Conservation (phyloP, 2,113 vertebrate genomes). For the Semnopithecus entellus region DNA sequence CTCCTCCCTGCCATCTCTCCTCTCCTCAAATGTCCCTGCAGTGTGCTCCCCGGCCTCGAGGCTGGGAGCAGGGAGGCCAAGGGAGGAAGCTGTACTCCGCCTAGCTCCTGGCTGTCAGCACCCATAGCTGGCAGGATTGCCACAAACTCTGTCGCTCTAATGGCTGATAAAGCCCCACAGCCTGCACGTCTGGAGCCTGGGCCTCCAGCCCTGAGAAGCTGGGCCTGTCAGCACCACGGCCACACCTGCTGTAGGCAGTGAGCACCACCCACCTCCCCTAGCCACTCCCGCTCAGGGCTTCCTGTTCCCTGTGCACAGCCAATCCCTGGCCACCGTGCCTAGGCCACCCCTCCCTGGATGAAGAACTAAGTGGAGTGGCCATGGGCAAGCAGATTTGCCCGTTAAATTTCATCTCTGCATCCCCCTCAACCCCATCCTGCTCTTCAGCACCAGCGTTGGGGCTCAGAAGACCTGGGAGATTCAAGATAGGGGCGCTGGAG, state of each 20-base stretch:
- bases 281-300: not conserved
- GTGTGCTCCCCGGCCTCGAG: constrained; percentile 24
- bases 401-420: not conserved
- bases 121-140: not conserved
- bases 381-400: rapidly evolving
- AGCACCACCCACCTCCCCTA: not conserved
- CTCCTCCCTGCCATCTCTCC: not conserved
- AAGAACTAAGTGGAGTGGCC: rapidly evolving
- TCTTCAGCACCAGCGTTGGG: not conserved
- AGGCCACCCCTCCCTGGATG: not conserved
- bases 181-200: constrained; percentile 70
- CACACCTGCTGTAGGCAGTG: constrained; percentile 65
- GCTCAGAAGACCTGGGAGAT: not conserved
- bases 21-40: constrained; percentile 46
- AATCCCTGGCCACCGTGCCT: not conserved
- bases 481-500: not conserved
- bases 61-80: not conserved
- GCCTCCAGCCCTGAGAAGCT: constrained; percentile 81
- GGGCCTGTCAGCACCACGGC: constrained; percentile 73
- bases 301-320: constrained; percentile 27
- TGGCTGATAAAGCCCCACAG: constrained; percentile 76
- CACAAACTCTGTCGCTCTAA: constrained; percentile 73
- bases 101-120: constrained; percentile 77
- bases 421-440: rapidly evolving
- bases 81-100: not conserved